phyloP scores from a whole-genome alignment of 2,113 vertebrate species.

The Condylura cristata region DNA sequence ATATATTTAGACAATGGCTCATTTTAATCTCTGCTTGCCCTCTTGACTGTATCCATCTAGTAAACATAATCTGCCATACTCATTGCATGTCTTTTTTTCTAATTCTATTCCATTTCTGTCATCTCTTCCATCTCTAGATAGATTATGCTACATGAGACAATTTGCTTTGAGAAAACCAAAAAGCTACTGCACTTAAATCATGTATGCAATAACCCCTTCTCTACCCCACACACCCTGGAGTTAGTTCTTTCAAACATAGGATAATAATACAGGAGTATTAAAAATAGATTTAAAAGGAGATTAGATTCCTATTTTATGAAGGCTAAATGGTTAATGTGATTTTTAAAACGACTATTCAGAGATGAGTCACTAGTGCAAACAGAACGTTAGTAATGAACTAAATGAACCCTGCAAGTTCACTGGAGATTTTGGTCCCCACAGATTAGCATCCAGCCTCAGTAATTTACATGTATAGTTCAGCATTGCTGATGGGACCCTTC shows the following conservation, averaged over 20 bases:
- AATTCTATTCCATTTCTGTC: background rate
- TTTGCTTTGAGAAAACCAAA: slow-evolving; percentile 29
- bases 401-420: background rate
- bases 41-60: background rate
- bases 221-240: background rate
- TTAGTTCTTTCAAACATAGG: slow-evolving; percentile 57
- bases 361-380: background rate
- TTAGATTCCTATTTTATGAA: slow-evolving; percentile 11
- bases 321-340: background rate
- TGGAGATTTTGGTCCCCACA: background rate
- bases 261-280: slow-evolving; percentile 49
- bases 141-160: slow-evolving; percentile 22
- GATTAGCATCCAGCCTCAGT: background rate
- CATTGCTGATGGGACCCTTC: background rate
- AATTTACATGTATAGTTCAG: background rate
- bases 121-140: background rate
- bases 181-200: background rate
- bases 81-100: background rate
- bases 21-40: background rate
- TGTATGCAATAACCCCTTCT: background rate
- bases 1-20: background rate
- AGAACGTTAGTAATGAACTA: background rate
- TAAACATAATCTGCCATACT: background rate
- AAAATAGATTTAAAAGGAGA: slow-evolving; percentile 34
- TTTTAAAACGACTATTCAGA: slow-evolving; percentile 18